A percentile compares a stretch with the other conserved stretches of the same genome.
phyloP scores from a whole-genome alignment of 2,888 invertebrate genomes.

The Nesidiocoris tenuis region DNA sequence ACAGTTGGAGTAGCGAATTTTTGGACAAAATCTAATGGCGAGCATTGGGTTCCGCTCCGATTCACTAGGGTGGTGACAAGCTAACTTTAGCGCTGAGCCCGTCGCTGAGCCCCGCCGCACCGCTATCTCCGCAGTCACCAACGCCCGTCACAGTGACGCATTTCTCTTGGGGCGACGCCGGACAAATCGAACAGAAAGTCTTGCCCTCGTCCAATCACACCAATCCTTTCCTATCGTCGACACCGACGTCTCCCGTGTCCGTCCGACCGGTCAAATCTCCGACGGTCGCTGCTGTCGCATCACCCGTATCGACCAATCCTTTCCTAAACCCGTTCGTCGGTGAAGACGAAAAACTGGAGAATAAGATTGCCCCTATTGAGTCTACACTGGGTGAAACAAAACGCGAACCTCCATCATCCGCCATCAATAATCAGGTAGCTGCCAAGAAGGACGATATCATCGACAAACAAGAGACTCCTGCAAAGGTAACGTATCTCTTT shows the following conservation, averaged over 20 bases:
- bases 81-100: conserved; percentile 53
- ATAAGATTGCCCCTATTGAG: conserved; percentile 8
- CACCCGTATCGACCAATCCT: conserved; percentile 49
- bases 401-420: not conserved
- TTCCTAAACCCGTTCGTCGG: conserved; percentile 55
- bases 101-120: conserved; percentile 47
- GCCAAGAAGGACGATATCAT: conserved; percentile 5
- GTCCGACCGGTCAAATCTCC: conserved; percentile 33
- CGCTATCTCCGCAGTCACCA: conserved; percentile 49
- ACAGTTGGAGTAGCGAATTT: no score
- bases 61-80: conserved; percentile 55
- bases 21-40: not conserved
- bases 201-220: conserved; percentile 49
- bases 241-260: conserved; percentile 42
- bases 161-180: conserved; percentile 59
- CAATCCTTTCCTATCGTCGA: conserved; percentile 50
- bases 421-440: not conserved
- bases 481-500: conserved; percentile 10
- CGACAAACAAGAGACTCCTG: conserved; percentile 16
- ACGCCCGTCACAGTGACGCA: conserved; percentile 65
- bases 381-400: not conserved
- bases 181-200: conserved; percentile 57
- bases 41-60: not conserved
- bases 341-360: conserved; percentile 39
- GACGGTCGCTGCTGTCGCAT: conserved; percentile 17